phyloP scores from a whole-genome alignment of 2,888 invertebrate species.

The Hirtodrosophila duncani region DNA sequence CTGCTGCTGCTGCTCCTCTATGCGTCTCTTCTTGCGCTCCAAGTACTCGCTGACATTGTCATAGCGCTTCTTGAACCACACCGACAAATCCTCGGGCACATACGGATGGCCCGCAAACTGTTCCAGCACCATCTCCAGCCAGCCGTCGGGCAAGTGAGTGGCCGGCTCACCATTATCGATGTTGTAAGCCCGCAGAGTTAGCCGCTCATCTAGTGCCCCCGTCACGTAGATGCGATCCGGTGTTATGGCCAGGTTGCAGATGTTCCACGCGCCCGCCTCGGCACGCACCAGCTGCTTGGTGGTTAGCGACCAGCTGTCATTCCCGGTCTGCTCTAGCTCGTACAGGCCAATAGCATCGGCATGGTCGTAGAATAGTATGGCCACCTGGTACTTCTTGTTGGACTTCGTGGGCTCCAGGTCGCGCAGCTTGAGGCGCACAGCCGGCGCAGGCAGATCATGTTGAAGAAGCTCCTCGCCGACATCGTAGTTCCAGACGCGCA shows the following conservation, averaged over 20 bases:
- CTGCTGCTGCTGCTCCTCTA: conserved; percentile 79
- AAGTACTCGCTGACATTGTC: conserved; percentile 90
- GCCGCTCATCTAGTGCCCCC: conserved; percentile 55
- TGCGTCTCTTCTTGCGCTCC: conserved; percentile 85
- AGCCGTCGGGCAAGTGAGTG: conserved; percentile 38
- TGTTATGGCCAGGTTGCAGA: conserved; percentile 63
- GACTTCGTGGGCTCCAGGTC: conserved; percentile 71
- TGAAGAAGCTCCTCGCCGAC: conserved; percentile 81
- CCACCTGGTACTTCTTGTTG: conserved; percentile 76
- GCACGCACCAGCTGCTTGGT: conserved; percentile 35
- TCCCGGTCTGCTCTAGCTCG: conserved; percentile 35
- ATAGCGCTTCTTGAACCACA: conserved; percentile 87
- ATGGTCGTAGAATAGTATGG: conserved; percentile 78
- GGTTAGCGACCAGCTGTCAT: conserved; percentile 45
- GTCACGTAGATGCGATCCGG: conserved; percentile 54
- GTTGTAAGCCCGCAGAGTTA: conserved; percentile 53
- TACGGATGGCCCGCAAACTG: conserved; percentile 50
- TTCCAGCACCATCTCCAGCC: conserved; percentile 63
- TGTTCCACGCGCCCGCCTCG: conserved; percentile 55
- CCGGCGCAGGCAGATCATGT: conserved; percentile 79
- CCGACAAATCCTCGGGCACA: conserved; percentile 78
- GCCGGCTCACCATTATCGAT: conserved; percentile 22
- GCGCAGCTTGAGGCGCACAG: conserved; percentile 75
- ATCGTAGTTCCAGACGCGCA: conserved; percentile 85
- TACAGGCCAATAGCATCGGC: conserved; percentile 78